Conservation (phyloP, 64 coral and sea anemone genomes). For the Orbicella faveolata region DNA sequence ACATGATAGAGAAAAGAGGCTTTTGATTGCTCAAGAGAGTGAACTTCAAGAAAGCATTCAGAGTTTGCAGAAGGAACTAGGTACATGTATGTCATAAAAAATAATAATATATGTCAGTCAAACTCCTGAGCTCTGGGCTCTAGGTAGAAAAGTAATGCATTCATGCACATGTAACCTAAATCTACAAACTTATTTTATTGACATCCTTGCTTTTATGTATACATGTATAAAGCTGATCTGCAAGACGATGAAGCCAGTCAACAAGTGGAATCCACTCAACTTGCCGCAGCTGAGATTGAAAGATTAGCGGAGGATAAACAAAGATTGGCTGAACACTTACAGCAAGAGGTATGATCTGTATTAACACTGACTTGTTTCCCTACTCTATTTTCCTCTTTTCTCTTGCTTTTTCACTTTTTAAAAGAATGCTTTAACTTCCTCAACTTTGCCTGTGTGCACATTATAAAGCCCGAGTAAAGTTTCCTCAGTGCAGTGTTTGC, state of each 20-base stretch:
- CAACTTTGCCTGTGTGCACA: no score
- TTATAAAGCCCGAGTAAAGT: no score
- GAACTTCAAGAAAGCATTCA: constrained; percentile 52
- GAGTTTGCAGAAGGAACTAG: constrained; percentile 53
- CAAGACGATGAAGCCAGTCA: constrained; percentile 70
- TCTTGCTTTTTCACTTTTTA: no score
- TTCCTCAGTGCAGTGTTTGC: no score
- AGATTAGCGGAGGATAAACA: constrained; percentile 70
- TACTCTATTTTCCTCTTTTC: no score
- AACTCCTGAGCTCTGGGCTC: no score
- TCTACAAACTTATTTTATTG: no score
- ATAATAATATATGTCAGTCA: neutral
- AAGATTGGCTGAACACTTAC: constrained; percentile 57
- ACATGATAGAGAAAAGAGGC: constrained; percentile 52
- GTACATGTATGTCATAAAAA: no score
- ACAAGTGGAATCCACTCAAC: constrained; percentile 55
- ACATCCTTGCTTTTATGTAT: neutral
- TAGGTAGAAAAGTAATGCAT: no score
- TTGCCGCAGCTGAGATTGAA: constrained; percentile 66
- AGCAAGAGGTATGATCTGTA: constrained; percentile 36
- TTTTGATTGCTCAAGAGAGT: constrained; percentile 46
- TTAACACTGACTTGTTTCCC: no score
- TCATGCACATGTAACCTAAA: neutral
- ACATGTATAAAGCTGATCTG: constrained; percentile 58
- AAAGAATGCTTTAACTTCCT: no score